Evolutionary conservation across 1,140 invertebrate genomes (phyloP).

Genomic region (Aplysia californica): DNA sequence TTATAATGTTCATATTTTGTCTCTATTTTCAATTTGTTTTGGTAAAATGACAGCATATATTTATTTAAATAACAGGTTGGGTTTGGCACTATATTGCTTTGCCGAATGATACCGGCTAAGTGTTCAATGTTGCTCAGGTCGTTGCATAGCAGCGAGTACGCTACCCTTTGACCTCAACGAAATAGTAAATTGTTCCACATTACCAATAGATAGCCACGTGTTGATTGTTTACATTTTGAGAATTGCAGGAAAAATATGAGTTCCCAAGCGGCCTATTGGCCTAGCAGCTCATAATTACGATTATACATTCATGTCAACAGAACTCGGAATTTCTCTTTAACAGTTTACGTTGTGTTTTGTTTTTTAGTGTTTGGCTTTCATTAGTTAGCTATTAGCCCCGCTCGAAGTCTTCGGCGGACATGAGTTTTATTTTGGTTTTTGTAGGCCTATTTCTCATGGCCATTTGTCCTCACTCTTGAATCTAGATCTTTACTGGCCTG

Average conservation of each 20-base stretch:
- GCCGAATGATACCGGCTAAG: neutral
- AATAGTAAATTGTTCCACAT: neutral
- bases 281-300: neutral
- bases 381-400: too few relatives aligned
- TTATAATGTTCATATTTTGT: neutral
- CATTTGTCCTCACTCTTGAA: too few relatives aligned
- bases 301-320: neutral
- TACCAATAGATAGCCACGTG: neutral
- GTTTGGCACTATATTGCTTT: neutral
- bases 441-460: too few relatives aligned
- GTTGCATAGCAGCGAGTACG: conserved; percentile 28
- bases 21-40: neutral
- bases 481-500: too few relatives aligned
- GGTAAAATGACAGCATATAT: neutral
- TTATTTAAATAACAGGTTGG: neutral
- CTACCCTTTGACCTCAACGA: conserved; percentile 2
- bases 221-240: neutral
- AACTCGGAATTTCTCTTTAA: neutral
- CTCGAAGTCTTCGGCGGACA: too few relatives aligned
- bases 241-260: too few relatives aligned
- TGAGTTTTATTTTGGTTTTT: too few relatives aligned
- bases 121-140: neutral
- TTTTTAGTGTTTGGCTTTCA: too few relatives aligned
- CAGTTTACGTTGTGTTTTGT: neutral
- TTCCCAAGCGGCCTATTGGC: neutral